phyloP scores from a whole-genome alignment of 2,113 vertebrate species.

The Gracilinanus agilis region DNA sequence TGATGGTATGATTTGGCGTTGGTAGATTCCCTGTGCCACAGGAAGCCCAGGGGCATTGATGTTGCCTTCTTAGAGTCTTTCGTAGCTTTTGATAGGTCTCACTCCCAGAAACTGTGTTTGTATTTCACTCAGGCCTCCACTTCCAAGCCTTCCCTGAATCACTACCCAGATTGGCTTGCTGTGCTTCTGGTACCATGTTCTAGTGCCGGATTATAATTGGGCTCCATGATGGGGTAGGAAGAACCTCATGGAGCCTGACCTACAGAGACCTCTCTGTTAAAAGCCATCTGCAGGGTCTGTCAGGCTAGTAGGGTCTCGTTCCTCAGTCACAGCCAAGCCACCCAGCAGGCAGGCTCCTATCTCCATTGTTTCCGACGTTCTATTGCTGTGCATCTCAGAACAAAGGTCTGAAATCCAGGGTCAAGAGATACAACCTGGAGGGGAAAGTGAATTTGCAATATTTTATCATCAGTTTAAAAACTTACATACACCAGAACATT shows the following conservation, averaged over 20 bases:
- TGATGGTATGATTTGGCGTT: neutral
- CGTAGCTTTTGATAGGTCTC: neutral
- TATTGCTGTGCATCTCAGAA: neutral
- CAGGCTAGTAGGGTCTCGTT: neutral
- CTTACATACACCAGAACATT: neutral
- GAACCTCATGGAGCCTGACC: neutral
- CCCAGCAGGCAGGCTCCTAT: neutral
- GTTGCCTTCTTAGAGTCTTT: neutral
- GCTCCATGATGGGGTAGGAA: neutral
- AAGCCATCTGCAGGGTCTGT: neutral
- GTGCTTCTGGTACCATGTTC: neutral
- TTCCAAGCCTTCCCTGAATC: neutral
- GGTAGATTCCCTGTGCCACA: neutral
- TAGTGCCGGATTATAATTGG: neutral
- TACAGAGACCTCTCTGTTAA: neutral
- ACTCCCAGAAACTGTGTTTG: neutral
- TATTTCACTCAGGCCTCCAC: neutral
- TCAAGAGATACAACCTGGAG: neutral
- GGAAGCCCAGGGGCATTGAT: neutral
- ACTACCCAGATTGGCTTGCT: neutral
- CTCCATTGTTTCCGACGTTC: neutral
- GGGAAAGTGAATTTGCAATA: neutral
- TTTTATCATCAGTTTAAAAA: neutral
- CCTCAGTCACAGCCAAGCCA: neutral
- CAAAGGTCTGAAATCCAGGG: neutral